Base-by-base conservation (phyloP, 2,888 invertebrate species). In the Venusia cambrica region DNA sequence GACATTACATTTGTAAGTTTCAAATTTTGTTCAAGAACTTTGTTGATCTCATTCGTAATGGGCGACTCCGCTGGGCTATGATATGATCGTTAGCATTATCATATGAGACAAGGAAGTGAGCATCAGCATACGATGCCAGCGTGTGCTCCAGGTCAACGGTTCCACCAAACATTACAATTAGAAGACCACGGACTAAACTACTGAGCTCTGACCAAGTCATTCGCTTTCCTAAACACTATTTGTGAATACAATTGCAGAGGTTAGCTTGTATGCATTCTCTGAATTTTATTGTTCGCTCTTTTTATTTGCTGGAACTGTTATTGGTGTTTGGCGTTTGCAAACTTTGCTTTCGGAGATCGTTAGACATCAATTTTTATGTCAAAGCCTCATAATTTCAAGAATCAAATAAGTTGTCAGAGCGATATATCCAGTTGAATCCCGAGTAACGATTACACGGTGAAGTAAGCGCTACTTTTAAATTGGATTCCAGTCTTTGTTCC, bases 391-490 rank as follows among this genome's bases (percentile, higher is more conserved):
- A 13, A 12, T 5, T 7, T 7, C 18, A 10, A 29, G 24, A 6
- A n/a, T n/a, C n/a, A n/a, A n/a, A n/a, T n/a, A n/a, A n/a, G n/a
- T n/a, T n/a, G n/a, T n/a, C n/a, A n/a, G n/a, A 21, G 20, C 26
- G 26, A 40, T 20, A 42, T 51, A 43, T 31, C 27, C 25, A 22
- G 19, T 45, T 51, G 54, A 49, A 39, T 20, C 43, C 51, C 26
- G 12, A 40, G 57, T 59, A 59, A 57, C 63, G 66, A 67, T 62
- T 59, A 59, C 64, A 66, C 70, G 65, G 41, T 46, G 56, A 56
- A 62, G 51, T 69, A 65, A 67, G 59, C 63, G 65, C 62, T 59
- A 66, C 68, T 63, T 69, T 70, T 62, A 70, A 69, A 72, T 72
- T 70, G 71, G 62, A 72, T 72, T 70, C 72, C 66, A 19, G 30